Evolutionary conservation across 2,113 vertebrate genomes (phyloP).

Genomic region (Tenrec ecaudatus): DNA sequence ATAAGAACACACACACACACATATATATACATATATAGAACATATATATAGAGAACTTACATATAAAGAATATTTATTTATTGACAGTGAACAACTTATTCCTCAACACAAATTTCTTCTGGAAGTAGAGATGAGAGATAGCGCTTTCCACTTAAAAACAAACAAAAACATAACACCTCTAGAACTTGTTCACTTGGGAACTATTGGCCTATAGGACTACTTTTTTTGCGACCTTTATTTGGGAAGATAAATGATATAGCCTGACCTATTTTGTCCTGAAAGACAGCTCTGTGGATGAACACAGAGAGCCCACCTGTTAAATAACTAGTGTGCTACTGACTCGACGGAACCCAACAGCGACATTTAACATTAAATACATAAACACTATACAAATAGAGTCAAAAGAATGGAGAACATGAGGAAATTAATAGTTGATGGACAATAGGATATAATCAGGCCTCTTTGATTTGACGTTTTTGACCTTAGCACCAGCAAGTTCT

Average conservation of each 20-base stretch:
- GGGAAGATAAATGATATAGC: neutral
- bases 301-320: neutral
- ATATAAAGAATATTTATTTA: too few species aligned
- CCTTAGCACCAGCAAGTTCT: conserved; percentile 40
- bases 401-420: neutral
- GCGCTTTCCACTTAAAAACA: neutral
- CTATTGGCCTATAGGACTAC: neutral
- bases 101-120: conserved; percentile 9
- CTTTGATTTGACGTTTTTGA: conserved; percentile 45
- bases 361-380: too few species aligned
- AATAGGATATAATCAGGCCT: neutral
- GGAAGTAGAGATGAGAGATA: neutral
- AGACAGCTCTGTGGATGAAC: neutral
- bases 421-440: conserved; percentile 45
- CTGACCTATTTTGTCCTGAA: neutral
- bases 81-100: neutral
- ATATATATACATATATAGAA: neutral
- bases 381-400: conserved; percentile 2
- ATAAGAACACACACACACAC: neutral
- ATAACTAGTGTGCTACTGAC: conserved; percentile 38
- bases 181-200: neutral
- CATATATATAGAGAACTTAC: too few species aligned
- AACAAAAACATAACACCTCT: neutral
- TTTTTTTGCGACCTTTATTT: neutral
- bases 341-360: neutral